A percentile compares a stretch with the other conserved stretches of the same genome.
Evolutionary conservation across 2,113 vertebrate species (phyloP).

Genomic region (Mola mola): DNA sequence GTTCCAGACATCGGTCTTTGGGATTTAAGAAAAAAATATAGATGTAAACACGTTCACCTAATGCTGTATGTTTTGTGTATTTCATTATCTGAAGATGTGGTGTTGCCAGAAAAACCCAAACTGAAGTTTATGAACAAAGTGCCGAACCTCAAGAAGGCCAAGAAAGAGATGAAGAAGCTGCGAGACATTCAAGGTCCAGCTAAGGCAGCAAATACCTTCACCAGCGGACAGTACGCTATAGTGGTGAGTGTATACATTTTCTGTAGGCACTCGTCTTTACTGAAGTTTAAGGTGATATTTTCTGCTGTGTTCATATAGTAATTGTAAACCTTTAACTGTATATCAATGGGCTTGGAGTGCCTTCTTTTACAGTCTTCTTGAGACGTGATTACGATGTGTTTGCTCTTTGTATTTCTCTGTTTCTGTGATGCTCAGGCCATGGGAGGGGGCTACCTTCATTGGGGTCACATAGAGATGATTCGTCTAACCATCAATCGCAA

Average conservation of each 20-base stretch:
- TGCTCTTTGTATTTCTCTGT: background rate
- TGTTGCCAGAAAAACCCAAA: conserved; percentile 87
- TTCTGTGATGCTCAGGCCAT: conserved; percentile 81
- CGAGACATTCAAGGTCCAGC: conserved; percentile 90
- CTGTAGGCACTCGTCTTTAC: too few relatives aligned
- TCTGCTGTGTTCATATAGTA: too few relatives aligned
- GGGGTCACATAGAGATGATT: conserved; percentile 98
- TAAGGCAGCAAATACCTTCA: conserved; percentile 79
- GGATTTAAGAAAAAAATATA: too few relatives aligned
- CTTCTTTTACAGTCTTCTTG: too few relatives aligned
- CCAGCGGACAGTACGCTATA: conserved; percentile 87
- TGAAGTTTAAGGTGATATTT: too few relatives aligned
- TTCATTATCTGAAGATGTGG: conserved; percentile 76
- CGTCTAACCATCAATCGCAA: conserved; percentile 90
- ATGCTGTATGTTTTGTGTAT: background rate
- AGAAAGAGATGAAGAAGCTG: conserved; percentile 84
- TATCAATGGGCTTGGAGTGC: too few relatives aligned
- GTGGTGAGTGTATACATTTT: conserved; percentile 81
- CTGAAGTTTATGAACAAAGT: conserved; percentile 90
- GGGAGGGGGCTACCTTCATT: conserved; percentile 92
- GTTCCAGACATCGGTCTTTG: background rate
- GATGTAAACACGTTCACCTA: too few relatives aligned
- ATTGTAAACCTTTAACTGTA: too few relatives aligned
- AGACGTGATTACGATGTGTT: too few relatives aligned
- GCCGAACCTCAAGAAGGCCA: conserved; percentile 86